Base-by-base conservation (phyloP, 2,113 vertebrate species). In the Alethe diademata region DNA sequence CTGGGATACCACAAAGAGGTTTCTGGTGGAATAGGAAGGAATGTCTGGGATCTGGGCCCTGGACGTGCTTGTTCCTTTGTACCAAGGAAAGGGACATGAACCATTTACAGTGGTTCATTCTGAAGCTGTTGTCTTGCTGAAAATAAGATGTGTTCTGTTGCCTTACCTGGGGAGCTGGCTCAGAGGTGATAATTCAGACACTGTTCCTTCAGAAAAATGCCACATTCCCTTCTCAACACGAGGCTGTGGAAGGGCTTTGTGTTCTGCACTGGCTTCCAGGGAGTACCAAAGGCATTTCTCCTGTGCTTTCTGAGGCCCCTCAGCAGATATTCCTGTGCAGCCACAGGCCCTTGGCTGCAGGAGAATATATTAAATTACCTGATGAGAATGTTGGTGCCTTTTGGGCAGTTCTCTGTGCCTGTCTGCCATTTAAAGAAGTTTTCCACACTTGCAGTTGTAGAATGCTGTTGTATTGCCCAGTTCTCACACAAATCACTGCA, bases 401-500 rank as follows among this genome's bases (percentile, higher is more conserved):
- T 54, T 47, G 57, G 72, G 28, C 6, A 3, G 6, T 31, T 65
- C 65, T 36, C 66, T 78, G 36, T 78, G 35, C 64, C n/a, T 35
- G 0, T 6, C 38, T 86, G 79, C 45, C 54, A 1, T 38, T 33
- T 19, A 40, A n/a, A 62, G 23, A 28, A 40, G 28, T 40, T 66
- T 78, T 60, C 56, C 43, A 1, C 11, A 16, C 56, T 51, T 70
- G 17, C 8, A 51, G 62, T 19, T 66, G 18, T 20, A 12, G n/a
- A 80, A 42, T 1, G 2, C 16, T 7, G 0, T 8, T 56, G 23
- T 15, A 6, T 19, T 78, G 75, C 47, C 43, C 31, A 20, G 0
- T 42, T 78, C 64, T 56, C 36, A 17, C 16, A 28, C 12, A 29
- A 73, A 40, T n/a, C 14, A 19, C 36, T 23, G 26, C 72, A 3